These are phyloP conservation scores for Paramormyrops hopkinsi DNA, from an alignment of 2,797 vertebrate genomes.

Conservation along the genomic window DNA sequence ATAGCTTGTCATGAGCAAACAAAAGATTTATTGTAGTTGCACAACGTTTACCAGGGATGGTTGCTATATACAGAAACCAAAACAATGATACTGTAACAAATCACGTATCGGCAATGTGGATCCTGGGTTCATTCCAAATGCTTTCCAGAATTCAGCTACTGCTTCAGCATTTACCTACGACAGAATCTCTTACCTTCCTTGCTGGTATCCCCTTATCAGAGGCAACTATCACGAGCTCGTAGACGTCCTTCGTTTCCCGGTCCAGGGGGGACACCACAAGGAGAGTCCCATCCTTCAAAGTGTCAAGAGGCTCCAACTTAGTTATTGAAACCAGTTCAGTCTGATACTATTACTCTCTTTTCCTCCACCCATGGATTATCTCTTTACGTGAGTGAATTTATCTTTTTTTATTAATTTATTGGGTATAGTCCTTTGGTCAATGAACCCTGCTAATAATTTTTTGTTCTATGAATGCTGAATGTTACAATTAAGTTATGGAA, in stretches of 20 bases:
- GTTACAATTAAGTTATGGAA: background rate
- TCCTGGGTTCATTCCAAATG: background rate
- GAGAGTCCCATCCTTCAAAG: conserved; percentile 60
- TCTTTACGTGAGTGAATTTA: background rate
- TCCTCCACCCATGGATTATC: background rate
- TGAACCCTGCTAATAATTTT: background rate
- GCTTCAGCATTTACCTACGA: background rate
- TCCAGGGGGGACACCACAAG: conserved; percentile 53
- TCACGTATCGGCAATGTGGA: background rate
- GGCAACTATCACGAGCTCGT: conserved; percentile 58
- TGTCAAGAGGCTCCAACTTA: background rate
- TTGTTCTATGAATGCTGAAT: background rate
- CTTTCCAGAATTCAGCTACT: background rate
- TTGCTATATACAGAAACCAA: background rate
- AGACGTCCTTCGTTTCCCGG: conserved; percentile 57
- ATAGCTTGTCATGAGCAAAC: background rate
- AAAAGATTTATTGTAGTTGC: background rate
- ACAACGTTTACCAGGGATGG: background rate
- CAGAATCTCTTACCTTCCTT: conserved; percentile 51
- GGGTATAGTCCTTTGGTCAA: background rate
- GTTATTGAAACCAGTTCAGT: background rate
- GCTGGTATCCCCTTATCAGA: conserved; percentile 59
- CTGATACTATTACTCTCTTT: background rate
- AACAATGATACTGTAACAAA: background rate
- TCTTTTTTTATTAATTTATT: background rate